A percentile compares a stretch with the other conserved stretches of the same genome.
Evolutionary conservation across 2,797 vertebrate species (phyloP).

Genomic region (Halcyon leucocephala): DNA sequence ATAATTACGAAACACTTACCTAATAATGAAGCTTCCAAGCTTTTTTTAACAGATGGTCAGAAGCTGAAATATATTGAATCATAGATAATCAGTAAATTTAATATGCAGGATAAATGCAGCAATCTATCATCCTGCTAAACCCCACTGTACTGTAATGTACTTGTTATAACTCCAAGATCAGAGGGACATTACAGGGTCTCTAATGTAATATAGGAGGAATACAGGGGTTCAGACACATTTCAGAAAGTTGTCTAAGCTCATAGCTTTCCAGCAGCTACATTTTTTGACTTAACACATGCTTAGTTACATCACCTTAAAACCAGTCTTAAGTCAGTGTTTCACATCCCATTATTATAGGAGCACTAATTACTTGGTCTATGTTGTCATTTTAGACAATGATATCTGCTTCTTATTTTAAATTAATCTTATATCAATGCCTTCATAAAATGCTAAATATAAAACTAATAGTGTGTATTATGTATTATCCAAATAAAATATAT

Average conservation of each 20-base stretch:
- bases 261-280: background rate
- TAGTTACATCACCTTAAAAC: background rate
- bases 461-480: background rate
- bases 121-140: slow-evolving; percentile 32
- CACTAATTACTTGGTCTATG: background rate
- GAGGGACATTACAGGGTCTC: background rate
- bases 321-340: background rate
- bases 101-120: slow-evolving; percentile 28
- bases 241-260: background rate
- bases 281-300: background rate
- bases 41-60: slow-evolving; percentile 69
- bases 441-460: background rate
- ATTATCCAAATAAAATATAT: background rate
- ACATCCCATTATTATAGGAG: background rate
- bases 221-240: background rate
- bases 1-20: slow-evolving; percentile 64
- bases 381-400: background rate
- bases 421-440: background rate
- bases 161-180: slow-evolving; percentile 5
- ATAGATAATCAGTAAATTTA: slow-evolving; percentile 65
- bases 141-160: background rate
- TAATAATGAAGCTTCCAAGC: slow-evolving; percentile 58
- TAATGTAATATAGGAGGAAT: background rate
- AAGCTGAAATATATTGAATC: slow-evolving; percentile 55
- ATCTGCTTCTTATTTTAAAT: background rate